Conservation (phyloP, 2,888 invertebrate genomes). For the Eulithis prunata region DNA sequence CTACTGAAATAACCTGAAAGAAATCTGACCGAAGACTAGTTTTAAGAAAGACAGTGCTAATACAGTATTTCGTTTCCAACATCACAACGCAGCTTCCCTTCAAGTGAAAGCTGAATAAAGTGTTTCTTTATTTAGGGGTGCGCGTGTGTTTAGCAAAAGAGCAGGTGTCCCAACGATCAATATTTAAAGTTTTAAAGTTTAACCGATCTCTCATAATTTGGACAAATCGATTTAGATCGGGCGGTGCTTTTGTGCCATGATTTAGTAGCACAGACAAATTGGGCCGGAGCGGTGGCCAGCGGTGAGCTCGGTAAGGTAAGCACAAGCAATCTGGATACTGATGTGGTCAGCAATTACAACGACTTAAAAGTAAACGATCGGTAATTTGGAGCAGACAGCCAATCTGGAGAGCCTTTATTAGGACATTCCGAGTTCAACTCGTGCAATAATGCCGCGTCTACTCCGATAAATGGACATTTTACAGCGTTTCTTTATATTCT, state of each 20-base stretch:
- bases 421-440: constrained; percentile 43
- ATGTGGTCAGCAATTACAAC: constrained; percentile 76
- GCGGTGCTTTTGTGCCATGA: constrained; percentile 80
- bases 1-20: too few relatives aligned
- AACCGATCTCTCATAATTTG: constrained; percentile 70
- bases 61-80: too few relatives aligned
- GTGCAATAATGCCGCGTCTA: constrained; percentile 37
- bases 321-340: constrained; percentile 66
- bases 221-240: constrained; percentile 81
- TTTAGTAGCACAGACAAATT: constrained; percentile 81
- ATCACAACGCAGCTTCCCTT: not conserved
- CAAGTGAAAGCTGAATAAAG: constrained; percentile 6
- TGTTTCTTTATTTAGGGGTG: constrained; percentile 26
- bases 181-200: constrained; percentile 63
- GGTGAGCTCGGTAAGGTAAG: constrained; percentile 25
- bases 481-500: constrained; percentile 26
- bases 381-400: constrained; percentile 71
- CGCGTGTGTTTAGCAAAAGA: constrained; percentile 47
- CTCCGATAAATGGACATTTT: constrained; percentile 32
- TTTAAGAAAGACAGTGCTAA: too few relatives aligned
- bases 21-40: too few relatives aligned
- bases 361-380: constrained; percentile 73
- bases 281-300: constrained; percentile 55
- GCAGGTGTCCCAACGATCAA: constrained; percentile 62
- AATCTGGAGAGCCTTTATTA: constrained; percentile 58